Conservation (phyloP, 2,113 vertebrate genomes). For the Synchiropus splendidus region DNA sequence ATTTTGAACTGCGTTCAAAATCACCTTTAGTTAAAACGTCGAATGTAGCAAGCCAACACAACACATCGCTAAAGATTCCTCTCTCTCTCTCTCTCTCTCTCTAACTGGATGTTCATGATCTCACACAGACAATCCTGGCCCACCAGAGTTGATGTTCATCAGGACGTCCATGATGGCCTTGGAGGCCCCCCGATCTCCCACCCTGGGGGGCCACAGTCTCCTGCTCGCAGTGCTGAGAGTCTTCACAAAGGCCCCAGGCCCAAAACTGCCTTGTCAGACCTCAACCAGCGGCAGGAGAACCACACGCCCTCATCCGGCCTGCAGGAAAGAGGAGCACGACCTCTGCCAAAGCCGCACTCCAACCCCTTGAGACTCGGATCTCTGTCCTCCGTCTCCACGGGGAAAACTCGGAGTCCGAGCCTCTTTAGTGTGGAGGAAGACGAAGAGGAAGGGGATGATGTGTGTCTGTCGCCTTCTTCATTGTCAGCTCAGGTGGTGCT, state of each 20-base stretch:
- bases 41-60: too few relatives aligned
- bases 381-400: slow-evolving; percentile 30
- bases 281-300: slow-evolving; percentile 51
- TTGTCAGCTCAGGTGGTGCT: slow-evolving; percentile 82
- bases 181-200: slow-evolving; percentile 85
- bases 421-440: slow-evolving; percentile 94
- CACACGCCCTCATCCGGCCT: slow-evolving; percentile 25
- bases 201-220: slow-evolving; percentile 77
- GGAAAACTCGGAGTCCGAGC: slow-evolving; percentile 71
- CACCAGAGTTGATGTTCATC: slow-evolving; percentile 89
- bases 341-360: slow-evolving; percentile 44
- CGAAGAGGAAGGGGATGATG: slow-evolving; percentile 74
- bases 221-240: slow-evolving; percentile 81
- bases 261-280: slow-evolving; percentile 75
- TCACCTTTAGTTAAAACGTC: too few relatives aligned
- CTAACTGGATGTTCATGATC: too few relatives aligned
- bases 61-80: too few relatives aligned
- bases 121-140: slow-evolving; percentile 91
- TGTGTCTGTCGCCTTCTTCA: slow-evolving; percentile 47
- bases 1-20: too few relatives aligned
- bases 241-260: slow-evolving; percentile 85
- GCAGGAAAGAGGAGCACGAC: slow-evolving; percentile 39
- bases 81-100: too few relatives aligned
- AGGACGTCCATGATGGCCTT: slow-evolving; percentile 89
- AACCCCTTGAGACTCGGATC: slow-evolving; percentile 48